Percentiles rank a stretch among this genome's conserved stretches.
phyloP scores from a whole-genome alignment of 2,113 vertebrate genomes.

The sheep (Ovis aries) region DNA sequence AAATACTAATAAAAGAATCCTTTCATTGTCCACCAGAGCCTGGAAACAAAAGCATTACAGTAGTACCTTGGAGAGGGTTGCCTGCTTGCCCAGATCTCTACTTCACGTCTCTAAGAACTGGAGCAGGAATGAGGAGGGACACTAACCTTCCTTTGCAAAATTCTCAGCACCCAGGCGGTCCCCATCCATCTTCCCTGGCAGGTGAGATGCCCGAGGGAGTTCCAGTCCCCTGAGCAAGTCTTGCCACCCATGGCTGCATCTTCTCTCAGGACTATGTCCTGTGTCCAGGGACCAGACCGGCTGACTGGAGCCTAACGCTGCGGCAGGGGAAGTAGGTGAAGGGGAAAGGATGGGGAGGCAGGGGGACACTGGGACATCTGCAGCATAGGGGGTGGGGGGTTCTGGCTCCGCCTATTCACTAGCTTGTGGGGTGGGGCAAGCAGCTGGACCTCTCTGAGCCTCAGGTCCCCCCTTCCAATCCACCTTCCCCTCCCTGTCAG shows the following conservation, averaged over 20 bases:
- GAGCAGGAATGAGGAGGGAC: background rate
- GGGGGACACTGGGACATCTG: fast-evolving
- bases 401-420: background rate
- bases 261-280: background rate
- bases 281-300: background rate
- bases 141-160: background rate
- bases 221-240: background rate
- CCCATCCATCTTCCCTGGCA: background rate
- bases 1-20: background rate
- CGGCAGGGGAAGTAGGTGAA: fast-evolving
- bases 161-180: background rate
- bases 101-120: background rate
- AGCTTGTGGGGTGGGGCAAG: background rate
- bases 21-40: background rate
- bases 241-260: background rate
- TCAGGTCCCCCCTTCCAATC: background rate
- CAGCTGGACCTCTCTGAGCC: background rate
- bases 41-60: background rate
- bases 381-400: background rate
- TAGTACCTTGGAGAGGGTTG: background rate
- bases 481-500: background rate
- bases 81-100: background rate
- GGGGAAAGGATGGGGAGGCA: background rate
- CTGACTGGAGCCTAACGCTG: background rate
- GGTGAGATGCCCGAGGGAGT: background rate